phyloP scores from a whole-genome alignment of 1,140 invertebrate genomes.

The Bombus difficillimus region DNA sequence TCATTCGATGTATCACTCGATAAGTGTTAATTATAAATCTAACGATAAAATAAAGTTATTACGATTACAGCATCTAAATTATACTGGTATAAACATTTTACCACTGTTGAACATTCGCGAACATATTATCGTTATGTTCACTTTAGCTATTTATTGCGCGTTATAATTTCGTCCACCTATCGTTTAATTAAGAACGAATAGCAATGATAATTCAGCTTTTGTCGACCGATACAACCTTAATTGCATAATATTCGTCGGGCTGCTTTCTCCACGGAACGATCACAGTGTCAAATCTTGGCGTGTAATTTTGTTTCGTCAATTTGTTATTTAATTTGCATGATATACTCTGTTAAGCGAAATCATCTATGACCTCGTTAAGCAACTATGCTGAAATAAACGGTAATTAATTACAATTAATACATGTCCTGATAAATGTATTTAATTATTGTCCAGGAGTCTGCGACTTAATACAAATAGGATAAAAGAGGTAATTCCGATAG shows the following conservation, averaged over 20 bases:
- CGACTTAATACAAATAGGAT: neutral
- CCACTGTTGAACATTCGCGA: too few relatives aligned
- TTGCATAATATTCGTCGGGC: too few relatives aligned
- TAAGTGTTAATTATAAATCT: neutral
- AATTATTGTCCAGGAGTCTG: neutral
- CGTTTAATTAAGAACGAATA: too few relatives aligned
- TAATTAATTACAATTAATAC: neutral
- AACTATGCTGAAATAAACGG: neutral
- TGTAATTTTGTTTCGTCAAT: neutral
- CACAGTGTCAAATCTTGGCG: neutral
- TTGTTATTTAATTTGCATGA: neutral
- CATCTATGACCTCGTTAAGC: neutral
- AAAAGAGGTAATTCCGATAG: neutral
- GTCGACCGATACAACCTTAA: too few relatives aligned
- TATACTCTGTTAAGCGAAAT: neutral
- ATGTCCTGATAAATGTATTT: neutral
- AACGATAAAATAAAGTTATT: too few relatives aligned
- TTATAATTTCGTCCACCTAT: too few relatives aligned
- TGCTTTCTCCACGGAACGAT: neutral
- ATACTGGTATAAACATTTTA: too few relatives aligned
- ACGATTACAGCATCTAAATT: too few relatives aligned
- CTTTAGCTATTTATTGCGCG: too few relatives aligned
- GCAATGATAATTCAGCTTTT: too few relatives aligned
- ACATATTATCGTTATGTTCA: too few relatives aligned
- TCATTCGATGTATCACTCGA: neutral